Conservation (phyloP, 2,888 invertebrate species). For the Drosophila cognata region DNA sequence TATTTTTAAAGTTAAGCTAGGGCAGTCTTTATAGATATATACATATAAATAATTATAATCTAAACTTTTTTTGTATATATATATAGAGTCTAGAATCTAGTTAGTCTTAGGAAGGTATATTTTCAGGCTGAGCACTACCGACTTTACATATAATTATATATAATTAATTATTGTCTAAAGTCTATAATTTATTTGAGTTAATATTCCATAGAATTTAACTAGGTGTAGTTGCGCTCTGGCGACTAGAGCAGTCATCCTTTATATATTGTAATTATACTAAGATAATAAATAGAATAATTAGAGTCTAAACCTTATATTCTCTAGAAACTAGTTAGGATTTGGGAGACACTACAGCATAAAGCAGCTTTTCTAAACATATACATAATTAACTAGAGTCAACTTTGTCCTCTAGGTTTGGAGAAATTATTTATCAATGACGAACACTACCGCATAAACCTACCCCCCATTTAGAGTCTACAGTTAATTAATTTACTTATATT, state of each 20-base stretch:
- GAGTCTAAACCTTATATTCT: background rate
- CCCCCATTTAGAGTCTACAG: too few relatives aligned
- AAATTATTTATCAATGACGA: too few relatives aligned
- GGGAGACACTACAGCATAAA: background rate
- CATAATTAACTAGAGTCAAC: too few relatives aligned
- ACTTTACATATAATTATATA: background rate
- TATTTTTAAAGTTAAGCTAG: background rate
- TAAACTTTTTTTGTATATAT: background rate
- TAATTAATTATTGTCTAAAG: background rate
- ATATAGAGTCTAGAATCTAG: background rate
- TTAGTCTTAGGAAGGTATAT: background rate
- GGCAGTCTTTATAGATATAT: background rate
- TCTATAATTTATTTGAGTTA: background rate
- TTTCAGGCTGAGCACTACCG: background rate
- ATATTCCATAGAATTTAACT: background rate
- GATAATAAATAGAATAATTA: background rate
- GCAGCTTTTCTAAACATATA: background rate
- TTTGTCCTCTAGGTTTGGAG: too few relatives aligned
- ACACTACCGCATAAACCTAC: too few relatives aligned
- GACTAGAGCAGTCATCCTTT: too few relatives aligned
- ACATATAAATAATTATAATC: background rate
- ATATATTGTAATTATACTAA: too few relatives aligned
- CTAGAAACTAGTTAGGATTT: background rate
- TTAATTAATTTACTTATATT: background rate
- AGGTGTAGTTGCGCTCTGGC: too few relatives aligned